Percentiles rank a stretch among this genome's conserved stretches.
Evolutionary conservation across 30 jellyfish, hydroid and myxozoan species (phyloP).

Genomic region (Turritopsis rubra): DNA sequence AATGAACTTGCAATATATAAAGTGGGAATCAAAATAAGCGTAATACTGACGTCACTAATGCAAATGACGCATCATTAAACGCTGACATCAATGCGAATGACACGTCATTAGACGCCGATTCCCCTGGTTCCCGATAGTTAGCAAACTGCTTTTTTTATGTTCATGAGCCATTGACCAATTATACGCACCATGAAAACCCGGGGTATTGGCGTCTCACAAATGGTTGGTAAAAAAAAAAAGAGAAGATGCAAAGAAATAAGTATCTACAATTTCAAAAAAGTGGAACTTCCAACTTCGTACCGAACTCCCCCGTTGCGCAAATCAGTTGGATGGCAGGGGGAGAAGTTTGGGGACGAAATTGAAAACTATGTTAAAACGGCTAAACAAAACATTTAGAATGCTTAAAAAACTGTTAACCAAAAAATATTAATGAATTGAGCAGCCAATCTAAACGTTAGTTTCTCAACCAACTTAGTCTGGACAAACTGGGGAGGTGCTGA

Average conservation of each 20-base stretch:
- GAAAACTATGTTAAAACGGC: background rate
- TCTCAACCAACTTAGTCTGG: background rate
- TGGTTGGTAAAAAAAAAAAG: background rate
- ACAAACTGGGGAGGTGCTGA: background rate
- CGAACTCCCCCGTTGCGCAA: background rate
- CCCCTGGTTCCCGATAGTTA: too few species aligned
- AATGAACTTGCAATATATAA: background rate
- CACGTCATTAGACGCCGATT: background rate
- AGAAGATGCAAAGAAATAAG: background rate
- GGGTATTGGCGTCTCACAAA: background rate
- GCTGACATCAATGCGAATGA: background rate
- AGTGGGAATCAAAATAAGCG: background rate
- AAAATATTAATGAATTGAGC: background rate
- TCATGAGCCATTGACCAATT: background rate
- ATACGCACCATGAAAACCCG: background rate
- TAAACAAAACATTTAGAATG: background rate
- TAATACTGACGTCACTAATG: background rate
- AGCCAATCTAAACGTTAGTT: background rate
- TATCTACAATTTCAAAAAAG: background rate
- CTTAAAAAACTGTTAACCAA: background rate
- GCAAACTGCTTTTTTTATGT: too few species aligned
- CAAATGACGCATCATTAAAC: background rate
- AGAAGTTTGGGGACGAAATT: background rate
- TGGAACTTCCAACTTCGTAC: background rate
- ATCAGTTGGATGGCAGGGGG: background rate